Conservation (phyloP, 2,888 invertebrate genomes). For the Aspidiotus rigidus region DNA sequence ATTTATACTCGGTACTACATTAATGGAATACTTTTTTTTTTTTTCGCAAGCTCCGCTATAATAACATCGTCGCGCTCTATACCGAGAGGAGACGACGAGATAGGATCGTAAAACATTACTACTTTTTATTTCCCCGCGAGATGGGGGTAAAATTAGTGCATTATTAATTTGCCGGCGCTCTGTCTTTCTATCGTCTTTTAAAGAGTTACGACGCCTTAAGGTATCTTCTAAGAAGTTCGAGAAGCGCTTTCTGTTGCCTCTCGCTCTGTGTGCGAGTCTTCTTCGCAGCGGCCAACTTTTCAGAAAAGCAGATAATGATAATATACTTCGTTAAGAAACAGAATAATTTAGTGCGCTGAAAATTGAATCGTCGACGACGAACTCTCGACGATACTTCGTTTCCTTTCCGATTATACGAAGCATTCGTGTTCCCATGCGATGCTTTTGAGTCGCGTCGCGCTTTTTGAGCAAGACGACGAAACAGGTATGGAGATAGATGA, state of each 20-base stretch:
- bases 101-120: constrained; percentile 11
- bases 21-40: not conserved
- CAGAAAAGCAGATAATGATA: constrained; percentile 1
- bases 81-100: too few species aligned
- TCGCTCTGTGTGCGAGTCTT: not conserved
- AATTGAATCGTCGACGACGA: constrained; percentile 4
- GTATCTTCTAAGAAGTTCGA: not conserved
- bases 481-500: too few species aligned
- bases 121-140: constrained; percentile 10
- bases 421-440: not conserved
- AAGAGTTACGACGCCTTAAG: constrained; percentile 4
- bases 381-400: constrained; percentile 2
- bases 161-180: constrained; percentile 11
- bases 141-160: constrained; percentile 9
- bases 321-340: constrained; percentile 4
- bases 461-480: too few species aligned
- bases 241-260: constrained; percentile 2
- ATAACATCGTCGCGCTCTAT: not conserved
- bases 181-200: not conserved
- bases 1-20: not conserved
- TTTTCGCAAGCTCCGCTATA: not conserved
- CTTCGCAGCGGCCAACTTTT: not conserved
- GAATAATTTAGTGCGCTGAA: constrained; percentile 4
- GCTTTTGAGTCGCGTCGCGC: not conserved
- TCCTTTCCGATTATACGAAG: not conserved